Evolutionary conservation across 2,888 invertebrate species (phyloP).

Genomic region (Seladonia tumulorum): DNA sequence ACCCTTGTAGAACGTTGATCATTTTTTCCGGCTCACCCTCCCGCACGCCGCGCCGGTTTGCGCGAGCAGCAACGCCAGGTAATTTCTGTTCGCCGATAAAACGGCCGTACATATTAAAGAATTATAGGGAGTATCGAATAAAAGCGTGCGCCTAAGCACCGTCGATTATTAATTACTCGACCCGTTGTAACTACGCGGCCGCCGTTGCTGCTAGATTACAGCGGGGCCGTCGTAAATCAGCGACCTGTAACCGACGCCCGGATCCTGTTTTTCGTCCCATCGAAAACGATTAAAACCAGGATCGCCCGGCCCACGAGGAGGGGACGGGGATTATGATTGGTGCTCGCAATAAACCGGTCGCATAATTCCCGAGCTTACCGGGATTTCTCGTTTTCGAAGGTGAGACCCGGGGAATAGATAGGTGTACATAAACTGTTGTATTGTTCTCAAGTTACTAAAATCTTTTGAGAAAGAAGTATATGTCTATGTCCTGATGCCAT

Average conservation of each 20-base stretch:
- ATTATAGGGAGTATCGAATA: slow-evolving; percentile 69
- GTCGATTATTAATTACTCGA: slow-evolving; percentile 69
- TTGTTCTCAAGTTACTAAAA: not conserved
- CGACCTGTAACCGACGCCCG: slow-evolving; percentile 31
- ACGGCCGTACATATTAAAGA: slow-evolving; percentile 66
- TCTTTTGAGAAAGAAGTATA: too few relatives aligned
- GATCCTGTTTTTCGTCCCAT: slow-evolving; percentile 61
- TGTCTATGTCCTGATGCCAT: too few relatives aligned
- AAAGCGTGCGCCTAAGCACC: slow-evolving; percentile 66
- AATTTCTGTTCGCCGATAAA: slow-evolving; percentile 64
- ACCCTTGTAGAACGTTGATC: slow-evolving; percentile 37
- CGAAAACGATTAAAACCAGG: slow-evolving; percentile 69
- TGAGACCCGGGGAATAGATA: slow-evolving; percentile 42
- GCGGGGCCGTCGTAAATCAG: slow-evolving; percentile 39
- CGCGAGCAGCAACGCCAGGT: slow-evolving; percentile 21
- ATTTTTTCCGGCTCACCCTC: slow-evolving; percentile 30
- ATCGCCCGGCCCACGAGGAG: slow-evolving; percentile 2
- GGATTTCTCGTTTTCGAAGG: slow-evolving; percentile 58
- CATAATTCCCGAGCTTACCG: slow-evolving; percentile 71
- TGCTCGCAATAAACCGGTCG: slow-evolving; percentile 71
- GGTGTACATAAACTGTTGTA: not conserved
- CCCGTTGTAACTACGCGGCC: slow-evolving; percentile 46
- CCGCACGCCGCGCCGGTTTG: not conserved
- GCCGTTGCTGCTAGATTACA: slow-evolving; percentile 52
- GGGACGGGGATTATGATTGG: slow-evolving; percentile 50